These are phyloP conservation scores for Bovichtus diacanthus DNA, from an alignment of 2,797 vertebrate species.

Conservation along the genomic window DNA sequence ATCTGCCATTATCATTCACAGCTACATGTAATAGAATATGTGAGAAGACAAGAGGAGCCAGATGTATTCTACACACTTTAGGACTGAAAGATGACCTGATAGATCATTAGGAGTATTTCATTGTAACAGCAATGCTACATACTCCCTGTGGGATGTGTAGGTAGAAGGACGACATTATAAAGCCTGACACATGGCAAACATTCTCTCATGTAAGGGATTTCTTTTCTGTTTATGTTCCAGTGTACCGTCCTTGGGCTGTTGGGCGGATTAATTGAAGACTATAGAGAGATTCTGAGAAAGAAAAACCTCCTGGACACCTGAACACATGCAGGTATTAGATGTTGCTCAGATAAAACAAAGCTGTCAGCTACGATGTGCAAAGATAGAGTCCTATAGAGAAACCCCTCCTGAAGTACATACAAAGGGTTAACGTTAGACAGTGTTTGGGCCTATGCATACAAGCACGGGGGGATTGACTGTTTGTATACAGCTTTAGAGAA, in stretches of 20 bases:
- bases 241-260: slow-evolving; percentile 18
- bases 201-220: slow-evolving; percentile 43
- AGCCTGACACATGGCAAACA: slow-evolving; percentile 15
- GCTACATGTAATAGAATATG: background rate
- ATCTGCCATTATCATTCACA: background rate
- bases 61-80: background rate
- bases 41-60: background rate
- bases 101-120: background rate
- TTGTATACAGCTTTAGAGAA: slow-evolving; percentile 26
- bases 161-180: background rate
- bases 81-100: background rate
- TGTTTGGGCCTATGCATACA: slow-evolving; percentile 34
- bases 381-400: no score
- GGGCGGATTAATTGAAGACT: slow-evolving; percentile 13
- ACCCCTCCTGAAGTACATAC: slow-evolving; percentile 29
- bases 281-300: slow-evolving; percentile 22
- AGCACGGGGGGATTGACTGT: background rate
- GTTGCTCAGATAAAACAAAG: slow-evolving; percentile 19
- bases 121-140: background rate
- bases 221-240: slow-evolving; percentile 50
- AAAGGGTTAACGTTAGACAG: slow-evolving; percentile 20
- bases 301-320: no score
- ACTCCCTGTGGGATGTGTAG: background rate
- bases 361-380: slow-evolving; percentile 1
- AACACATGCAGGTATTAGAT: slow-evolving; percentile 26